These are phyloP conservation scores for Hesperophylax magnus DNA, from an alignment of 1,140 invertebrate genomes.

Conservation along the genomic window DNA sequence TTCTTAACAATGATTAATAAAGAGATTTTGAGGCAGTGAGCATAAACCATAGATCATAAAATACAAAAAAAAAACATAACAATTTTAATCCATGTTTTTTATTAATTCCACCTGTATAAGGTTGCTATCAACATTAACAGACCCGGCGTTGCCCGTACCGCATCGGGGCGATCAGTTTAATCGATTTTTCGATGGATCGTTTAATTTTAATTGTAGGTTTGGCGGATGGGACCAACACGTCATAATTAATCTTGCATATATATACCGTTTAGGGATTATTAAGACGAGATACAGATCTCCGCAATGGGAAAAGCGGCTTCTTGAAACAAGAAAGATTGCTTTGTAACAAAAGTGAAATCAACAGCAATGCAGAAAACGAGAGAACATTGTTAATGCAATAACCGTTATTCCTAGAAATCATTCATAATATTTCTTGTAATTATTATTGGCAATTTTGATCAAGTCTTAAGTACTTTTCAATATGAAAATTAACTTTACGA, in stretches of 20 bases:
- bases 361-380: neutral
- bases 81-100: too few relatives aligned
- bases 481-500: too few relatives aligned
- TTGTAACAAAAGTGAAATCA: neutral
- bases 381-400: too few relatives aligned
- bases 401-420: too few relatives aligned
- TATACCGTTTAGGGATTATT: constrained; percentile 42
- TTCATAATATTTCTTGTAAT: too few relatives aligned
- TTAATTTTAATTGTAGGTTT: constrained; percentile 49
- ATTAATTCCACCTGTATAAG: neutral
- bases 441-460: too few relatives aligned
- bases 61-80: too few relatives aligned
- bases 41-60: neutral
- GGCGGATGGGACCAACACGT: constrained; percentile 17
- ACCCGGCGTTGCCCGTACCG: neutral
- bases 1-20: neutral
- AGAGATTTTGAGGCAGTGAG: neutral
- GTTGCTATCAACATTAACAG: neutral
- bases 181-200: constrained; percentile 48
- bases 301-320: neutral
- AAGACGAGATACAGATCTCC: constrained; percentile 33
- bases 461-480: too few relatives aligned
- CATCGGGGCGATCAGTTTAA: constrained; percentile 33
- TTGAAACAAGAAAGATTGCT: neutral
- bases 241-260: constrained; percentile 47